A percentile compares a stretch with the other conserved stretches of the same genome.
phyloP scores from a whole-genome alignment of 2,797 vertebrate species.

The Saguinus oedipus region DNA sequence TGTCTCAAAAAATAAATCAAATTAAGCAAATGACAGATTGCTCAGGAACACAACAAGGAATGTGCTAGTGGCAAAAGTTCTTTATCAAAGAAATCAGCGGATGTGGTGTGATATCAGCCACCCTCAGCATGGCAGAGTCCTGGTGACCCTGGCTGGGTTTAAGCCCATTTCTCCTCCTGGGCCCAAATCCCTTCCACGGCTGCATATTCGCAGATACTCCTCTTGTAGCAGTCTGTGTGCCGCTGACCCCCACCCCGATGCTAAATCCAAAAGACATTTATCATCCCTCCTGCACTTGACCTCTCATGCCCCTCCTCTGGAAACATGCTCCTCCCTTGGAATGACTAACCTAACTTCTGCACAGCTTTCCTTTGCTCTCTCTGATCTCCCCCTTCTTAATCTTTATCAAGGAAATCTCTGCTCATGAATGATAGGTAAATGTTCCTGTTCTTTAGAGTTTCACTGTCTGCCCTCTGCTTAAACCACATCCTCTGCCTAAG shows the following conservation, averaged over 20 bases:
- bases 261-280: not conserved
- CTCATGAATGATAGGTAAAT: not conserved
- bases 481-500: not conserved
- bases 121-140: not conserved
- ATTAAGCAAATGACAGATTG: not conserved
- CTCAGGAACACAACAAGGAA: not conserved
- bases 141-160: not conserved
- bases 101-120: rapidly evolving
- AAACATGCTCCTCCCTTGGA: not conserved
- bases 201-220: not conserved
- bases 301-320: not conserved
- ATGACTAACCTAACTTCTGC: not conserved
- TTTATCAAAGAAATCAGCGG: not conserved
- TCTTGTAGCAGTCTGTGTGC: too few species aligned
- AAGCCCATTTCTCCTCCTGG: not conserved
- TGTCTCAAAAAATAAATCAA: not conserved
- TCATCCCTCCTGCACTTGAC: not conserved
- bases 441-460: not conserved
- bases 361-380: not conserved
- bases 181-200: not conserved
- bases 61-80: not conserved
- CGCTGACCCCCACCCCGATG: rapidly evolving
- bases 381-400: not conserved
- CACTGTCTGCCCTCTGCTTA: not conserved
- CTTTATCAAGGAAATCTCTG: not conserved